These are phyloP conservation scores for Aphaenogaster ashmeadi DNA, from an alignment of 1,140 invertebrate genomes.

Conservation along the genomic window DNA sequence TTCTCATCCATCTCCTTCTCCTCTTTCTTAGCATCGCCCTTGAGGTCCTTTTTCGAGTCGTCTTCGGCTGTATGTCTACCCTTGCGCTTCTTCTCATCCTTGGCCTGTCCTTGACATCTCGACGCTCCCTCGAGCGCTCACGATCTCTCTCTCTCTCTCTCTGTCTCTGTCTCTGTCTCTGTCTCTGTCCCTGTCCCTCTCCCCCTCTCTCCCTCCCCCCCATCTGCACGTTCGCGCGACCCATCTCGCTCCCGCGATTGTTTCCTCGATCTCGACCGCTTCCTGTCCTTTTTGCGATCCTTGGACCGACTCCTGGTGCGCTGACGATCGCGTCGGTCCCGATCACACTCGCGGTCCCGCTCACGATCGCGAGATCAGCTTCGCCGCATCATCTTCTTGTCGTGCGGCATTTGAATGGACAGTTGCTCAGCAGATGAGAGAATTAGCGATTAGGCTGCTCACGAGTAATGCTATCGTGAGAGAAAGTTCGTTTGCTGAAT, in stretches of 20 bases:
- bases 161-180: too few species aligned
- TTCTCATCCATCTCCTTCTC: constrained; percentile 84
- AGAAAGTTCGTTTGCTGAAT: too few species aligned
- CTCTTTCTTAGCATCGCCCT: constrained; percentile 83
- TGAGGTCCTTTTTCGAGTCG: constrained; percentile 86
- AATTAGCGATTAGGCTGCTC: too few species aligned
- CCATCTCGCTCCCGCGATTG: constrained; percentile 78
- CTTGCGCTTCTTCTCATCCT: constrained; percentile 85
- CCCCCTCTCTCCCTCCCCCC: too few species aligned
- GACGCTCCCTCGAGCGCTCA: constrained; percentile 83
- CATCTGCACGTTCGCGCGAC: constrained; percentile 82
- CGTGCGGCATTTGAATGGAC: constrained; percentile 80
- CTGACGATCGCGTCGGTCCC: constrained; percentile 81
- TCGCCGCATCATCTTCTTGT: constrained; percentile 82
- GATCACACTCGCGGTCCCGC: constrained; percentile 78
- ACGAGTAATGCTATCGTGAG: too few species aligned
- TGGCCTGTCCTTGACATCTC: constrained; percentile 84
- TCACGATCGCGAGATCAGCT: constrained; percentile 85
- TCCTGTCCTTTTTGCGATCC: constrained; percentile 82
- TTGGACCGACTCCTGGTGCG: constrained; percentile 79
- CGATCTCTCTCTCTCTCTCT: constrained; percentile 81
- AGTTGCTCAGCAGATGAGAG: too few species aligned
- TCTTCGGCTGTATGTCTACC: constrained; percentile 82
- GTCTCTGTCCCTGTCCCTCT: too few species aligned
- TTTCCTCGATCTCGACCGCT: constrained; percentile 80